Conservation (phyloP, 2,113 vertebrate species). For the Prionailurus bengalensis region DNA sequence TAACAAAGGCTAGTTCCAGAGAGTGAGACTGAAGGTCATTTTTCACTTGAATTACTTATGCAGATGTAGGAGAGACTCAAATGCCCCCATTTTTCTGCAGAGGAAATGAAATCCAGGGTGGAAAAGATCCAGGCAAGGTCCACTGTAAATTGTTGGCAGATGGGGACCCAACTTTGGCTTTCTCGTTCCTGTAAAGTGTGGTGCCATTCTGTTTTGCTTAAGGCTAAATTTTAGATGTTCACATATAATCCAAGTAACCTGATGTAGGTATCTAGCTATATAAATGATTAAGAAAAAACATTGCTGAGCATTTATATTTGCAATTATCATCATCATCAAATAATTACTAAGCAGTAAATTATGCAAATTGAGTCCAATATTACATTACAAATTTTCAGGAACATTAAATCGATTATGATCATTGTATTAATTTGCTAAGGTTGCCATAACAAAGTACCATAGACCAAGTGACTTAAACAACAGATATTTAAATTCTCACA, state of each 20-base stretch:
- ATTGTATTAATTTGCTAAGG: background rate
- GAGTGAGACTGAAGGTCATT: background rate
- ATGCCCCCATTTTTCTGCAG: background rate
- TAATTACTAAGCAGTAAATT: background rate
- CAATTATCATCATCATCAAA: background rate
- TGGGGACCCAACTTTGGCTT: background rate
- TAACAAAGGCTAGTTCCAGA: background rate
- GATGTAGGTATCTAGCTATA: background rate
- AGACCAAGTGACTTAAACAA: background rate
- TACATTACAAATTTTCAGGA: background rate
- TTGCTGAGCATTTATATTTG: background rate
- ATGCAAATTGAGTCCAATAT: background rate
- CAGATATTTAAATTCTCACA: background rate
- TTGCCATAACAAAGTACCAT: background rate
- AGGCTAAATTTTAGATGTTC: background rate
- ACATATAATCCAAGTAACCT: background rate
- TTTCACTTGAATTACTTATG: background rate
- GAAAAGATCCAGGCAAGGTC: background rate
- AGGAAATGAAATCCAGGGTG: background rate
- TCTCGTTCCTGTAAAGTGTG: background rate
- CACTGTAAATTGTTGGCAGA: background rate
- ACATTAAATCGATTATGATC: background rate
- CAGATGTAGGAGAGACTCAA: background rate
- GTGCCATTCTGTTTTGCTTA: background rate
- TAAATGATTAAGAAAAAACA: background rate